Evolutionary conservation across 2,888 invertebrate species (phyloP).

Genomic region (Drosophila mercatorum): DNA sequence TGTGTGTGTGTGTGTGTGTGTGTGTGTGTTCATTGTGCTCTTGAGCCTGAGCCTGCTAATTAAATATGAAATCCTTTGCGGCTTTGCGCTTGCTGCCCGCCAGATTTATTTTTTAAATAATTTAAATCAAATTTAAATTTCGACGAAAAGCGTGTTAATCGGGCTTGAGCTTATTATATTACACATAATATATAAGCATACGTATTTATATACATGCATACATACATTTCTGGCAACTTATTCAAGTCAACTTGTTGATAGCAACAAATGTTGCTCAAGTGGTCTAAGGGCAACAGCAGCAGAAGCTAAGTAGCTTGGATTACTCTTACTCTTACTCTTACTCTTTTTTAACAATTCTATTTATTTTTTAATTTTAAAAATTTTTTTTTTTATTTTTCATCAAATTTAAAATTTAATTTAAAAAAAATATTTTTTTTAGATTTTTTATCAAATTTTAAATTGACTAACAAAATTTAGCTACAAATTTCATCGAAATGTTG

Average conservation of each 20-base stretch:
- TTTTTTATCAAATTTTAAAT: too few species aligned
- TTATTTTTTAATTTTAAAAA: too few species aligned
- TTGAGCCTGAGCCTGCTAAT: conserved; percentile 29
- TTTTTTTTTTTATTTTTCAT: too few species aligned
- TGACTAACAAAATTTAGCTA: too few species aligned
- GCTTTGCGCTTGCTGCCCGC: conserved; percentile 4
- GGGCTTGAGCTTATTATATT: not conserved
- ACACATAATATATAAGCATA: not conserved
- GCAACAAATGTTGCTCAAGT: not conserved
- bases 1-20: not conserved
- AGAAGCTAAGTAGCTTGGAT: too few species aligned
- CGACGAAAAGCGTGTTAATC: not conserved
- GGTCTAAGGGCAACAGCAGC: not conserved
- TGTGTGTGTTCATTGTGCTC: conserved; percentile 19
- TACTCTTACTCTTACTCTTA: too few species aligned
- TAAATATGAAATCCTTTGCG: conserved; percentile 41
- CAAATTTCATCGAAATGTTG: not conserved
- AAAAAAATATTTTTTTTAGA: too few species aligned
- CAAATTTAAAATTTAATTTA: too few species aligned
- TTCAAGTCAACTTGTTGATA: not conserved
- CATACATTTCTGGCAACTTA: not conserved
- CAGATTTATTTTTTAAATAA: not conserved
- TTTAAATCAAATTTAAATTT: conserved; percentile 1
- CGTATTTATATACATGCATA: too few species aligned
- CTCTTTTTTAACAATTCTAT: too few species aligned